Base-by-base conservation (phyloP, 2,888 invertebrate species). In the Erebia palarica region DNA sequence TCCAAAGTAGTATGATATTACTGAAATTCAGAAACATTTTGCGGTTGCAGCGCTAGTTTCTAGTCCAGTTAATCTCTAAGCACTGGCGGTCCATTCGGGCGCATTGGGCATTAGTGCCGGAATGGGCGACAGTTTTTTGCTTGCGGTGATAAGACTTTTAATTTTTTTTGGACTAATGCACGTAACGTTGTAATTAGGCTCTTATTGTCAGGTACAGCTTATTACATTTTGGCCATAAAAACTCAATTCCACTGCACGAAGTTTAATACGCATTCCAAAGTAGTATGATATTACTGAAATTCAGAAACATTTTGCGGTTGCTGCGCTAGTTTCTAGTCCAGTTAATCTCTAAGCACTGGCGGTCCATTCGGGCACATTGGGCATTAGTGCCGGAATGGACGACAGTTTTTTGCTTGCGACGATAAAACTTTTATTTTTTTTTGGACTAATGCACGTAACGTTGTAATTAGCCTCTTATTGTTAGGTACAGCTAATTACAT, bases 61-160 rank as follows among this genome's bases (percentile, higher is more conserved):
- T 75, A 73, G 68, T 73, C 76, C 61, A 76, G 76, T 75, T 76
- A 72, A 74, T 76, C 76, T 73, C 72, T 75, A 72, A 76, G 75
- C 73, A 66, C 71, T 64, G 73, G 61, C 66, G 68, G 71, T 68
- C 70, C 75, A 71, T 72, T 76, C 68, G 75, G 65, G 71, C 73
- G 71, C 76, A 75, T n/a, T n/a, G n/a, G n/a, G n/a, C n/a, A n/a
- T n/a, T n/a, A n/a, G n/a, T n/a, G n/a, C n/a, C n/a, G n/a, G n/a
- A n/a, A n/a, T n/a, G n/a, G n/a, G 68, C 65, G 63, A 68, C 71
- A 65, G 27, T 68, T 74, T 72, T 70, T 70, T 67, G 57, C 65
- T 53, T 53, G 53, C 51, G 53, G 65, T 65, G 71, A 73, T 69
- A 75, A 73, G 71, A 69, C 69, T 63, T 67, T 63, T 67, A 44